Conservation (phyloP, 2,888 invertebrate species). For the Gastrophysa polygoni region DNA sequence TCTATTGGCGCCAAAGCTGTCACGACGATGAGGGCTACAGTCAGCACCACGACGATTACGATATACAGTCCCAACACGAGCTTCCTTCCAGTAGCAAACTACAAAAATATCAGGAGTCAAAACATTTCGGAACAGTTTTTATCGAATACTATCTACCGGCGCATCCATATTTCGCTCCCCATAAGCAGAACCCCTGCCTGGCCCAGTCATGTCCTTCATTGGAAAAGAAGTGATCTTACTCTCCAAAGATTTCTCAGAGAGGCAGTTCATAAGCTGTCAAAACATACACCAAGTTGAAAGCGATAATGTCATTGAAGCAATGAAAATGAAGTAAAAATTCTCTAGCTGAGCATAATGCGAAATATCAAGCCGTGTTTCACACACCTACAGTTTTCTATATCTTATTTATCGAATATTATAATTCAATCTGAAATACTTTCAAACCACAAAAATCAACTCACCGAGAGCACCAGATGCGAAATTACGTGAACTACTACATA, state of each 20-base stretch:
- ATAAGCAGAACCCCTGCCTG: constrained; percentile 65
- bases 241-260: constrained; percentile 74
- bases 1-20: constrained; percentile 72
- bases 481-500: constrained; percentile 90
- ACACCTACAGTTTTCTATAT: no score
- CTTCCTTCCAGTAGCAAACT: constrained; percentile 81
- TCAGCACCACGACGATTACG: constrained; percentile 71
- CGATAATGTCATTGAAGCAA: no score
- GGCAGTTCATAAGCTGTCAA: constrained; percentile 74
- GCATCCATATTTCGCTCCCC: constrained; percentile 77
- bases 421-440: no score
- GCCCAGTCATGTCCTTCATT: constrained; percentile 80
- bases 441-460: constrained; percentile 58
- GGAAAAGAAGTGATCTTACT: constrained; percentile 82
- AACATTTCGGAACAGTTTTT: constrained; percentile 15
- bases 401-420: no score
- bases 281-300: constrained; percentile 40
- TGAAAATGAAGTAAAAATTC: no score
- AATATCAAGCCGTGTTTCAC: no score
- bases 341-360: no score
- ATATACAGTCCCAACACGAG: constrained; percentile 79
- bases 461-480: constrained; percentile 85
- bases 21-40: constrained; percentile 75
- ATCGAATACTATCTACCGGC: constrained; percentile 74
- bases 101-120: constrained; percentile 53